phyloP scores from a whole-genome alignment of 2,888 invertebrate species.

The Cantharis rufa region DNA sequence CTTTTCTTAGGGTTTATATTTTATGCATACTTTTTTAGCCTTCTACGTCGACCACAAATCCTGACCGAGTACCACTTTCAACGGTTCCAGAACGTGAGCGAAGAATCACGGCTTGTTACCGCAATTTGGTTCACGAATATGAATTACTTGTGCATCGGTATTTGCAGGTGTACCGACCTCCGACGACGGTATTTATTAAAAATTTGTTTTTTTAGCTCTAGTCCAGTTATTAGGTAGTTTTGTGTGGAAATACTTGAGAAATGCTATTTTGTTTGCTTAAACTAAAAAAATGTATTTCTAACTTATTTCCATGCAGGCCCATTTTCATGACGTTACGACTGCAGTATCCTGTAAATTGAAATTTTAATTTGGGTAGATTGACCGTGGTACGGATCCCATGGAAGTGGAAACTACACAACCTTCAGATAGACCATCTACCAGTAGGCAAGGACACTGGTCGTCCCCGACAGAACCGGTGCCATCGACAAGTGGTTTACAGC shows the following conservation, averaged over 20 bases:
- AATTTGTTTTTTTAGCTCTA: not conserved
- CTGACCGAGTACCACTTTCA: conserved; percentile 45
- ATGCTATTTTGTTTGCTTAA: no score
- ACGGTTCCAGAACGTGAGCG: conserved; percentile 55
- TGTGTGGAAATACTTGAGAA: no score
- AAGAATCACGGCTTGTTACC: conserved; percentile 56
- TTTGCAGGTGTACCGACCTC: conserved; percentile 55
- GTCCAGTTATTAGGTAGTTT: no score
- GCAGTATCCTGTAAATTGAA: not conserved
- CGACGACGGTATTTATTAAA: conserved; percentile 52
- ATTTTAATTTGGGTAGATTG: conserved; percentile 58
- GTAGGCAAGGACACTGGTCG: not conserved
- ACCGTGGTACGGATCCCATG: conserved; percentile 74
- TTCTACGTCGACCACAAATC: conserved; percentile 9
- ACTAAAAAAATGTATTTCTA: no score
- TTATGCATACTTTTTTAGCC: not conserved
- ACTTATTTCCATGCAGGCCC: no score
- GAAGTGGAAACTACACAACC: conserved; percentile 56
- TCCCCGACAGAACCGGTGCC: not conserved
- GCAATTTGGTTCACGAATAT: conserved; percentile 59
- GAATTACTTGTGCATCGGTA: conserved; percentile 59
- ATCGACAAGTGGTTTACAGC: conserved; percentile 10
- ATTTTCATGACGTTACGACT: no score
- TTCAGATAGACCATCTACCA: conserved; percentile 33
- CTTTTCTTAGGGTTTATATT: not conserved